phyloP scores from a whole-genome alignment of 2,113 vertebrate species.

The Syngnathus typhle region DNA sequence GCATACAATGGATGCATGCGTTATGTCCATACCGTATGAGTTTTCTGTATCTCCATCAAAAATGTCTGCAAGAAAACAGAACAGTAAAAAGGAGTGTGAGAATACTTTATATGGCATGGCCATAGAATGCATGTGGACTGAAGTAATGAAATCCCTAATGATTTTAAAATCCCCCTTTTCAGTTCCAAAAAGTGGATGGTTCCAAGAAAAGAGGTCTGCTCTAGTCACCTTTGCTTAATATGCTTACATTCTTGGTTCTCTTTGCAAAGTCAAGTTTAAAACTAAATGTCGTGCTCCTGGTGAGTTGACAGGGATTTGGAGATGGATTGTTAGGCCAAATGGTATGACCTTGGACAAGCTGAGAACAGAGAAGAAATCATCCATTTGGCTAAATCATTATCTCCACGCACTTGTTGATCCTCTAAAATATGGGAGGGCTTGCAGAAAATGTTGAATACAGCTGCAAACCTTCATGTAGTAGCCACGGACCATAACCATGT shows the following conservation, averaged over 20 bases:
- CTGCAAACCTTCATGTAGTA: not conserved
- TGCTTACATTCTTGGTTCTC: not conserved
- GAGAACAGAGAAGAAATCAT: conserved; percentile 25
- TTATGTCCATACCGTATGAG: not conserved
- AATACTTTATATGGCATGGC: not conserved
- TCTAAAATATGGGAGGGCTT: conserved; percentile 7
- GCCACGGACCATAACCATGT: not conserved
- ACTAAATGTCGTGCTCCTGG: conserved; percentile 38
- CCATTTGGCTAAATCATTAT: conserved; percentile 16
- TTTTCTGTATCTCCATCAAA: not conserved
- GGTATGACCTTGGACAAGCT: conserved; percentile 29
- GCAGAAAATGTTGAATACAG: not conserved
- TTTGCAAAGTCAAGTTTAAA: conserved; percentile 34
- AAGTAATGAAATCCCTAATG: not conserved
- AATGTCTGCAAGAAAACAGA: not conserved
- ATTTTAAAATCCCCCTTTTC: not conserved
- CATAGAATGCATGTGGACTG: not conserved
- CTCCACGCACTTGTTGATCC: not conserved
- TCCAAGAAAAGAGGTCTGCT: not conserved
- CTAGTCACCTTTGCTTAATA: not conserved
- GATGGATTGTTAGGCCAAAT: conserved; percentile 28
- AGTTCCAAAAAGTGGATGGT: not conserved
- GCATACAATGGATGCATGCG: no score
- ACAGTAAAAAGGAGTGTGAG: not conserved
- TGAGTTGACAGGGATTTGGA: conserved; percentile 6